Percentiles rank a stretch among this genome's conserved stretches.
phyloP scores from a whole-genome alignment of 2,888 invertebrate species.

The Coelogynopora nodosa region DNA sequence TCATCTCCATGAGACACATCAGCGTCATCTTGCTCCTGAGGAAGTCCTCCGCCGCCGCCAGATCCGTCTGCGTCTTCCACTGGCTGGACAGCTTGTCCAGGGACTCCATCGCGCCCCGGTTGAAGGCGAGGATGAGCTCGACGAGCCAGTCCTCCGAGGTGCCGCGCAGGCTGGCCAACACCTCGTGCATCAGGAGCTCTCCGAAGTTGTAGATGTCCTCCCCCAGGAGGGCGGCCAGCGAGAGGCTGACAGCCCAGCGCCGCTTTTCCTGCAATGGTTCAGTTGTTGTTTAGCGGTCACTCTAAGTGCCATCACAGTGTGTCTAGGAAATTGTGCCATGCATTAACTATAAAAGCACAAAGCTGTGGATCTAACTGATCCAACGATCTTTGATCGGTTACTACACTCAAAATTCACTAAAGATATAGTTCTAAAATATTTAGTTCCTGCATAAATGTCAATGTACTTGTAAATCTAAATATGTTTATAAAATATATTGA shows the following conservation, averaged over 20 bases:
- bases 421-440: no score
- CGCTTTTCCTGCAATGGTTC: conserved; percentile 67
- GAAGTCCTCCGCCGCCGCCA: conserved; percentile 69
- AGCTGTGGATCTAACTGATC: no score
- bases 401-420: no score
- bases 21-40: conserved; percentile 87
- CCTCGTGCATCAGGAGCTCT: conserved; percentile 69
- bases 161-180: conserved; percentile 73
- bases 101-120: conserved; percentile 67
- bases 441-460: no score
- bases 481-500: no score
- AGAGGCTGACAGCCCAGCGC: conserved; percentile 81
- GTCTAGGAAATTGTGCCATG: no score
- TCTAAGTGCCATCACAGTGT: no score
- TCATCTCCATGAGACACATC: conserved; percentile 96
- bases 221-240: conserved; percentile 86
- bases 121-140: conserved; percentile 69
- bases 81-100: conserved; percentile 67
- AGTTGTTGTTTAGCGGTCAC: background rate
- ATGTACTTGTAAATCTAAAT: no score
- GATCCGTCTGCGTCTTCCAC: conserved; percentile 76
- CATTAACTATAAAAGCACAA: no score
- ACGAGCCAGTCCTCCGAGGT: conserved; percentile 76
- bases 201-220: conserved; percentile 89
- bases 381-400: no score